Base-by-base conservation (phyloP, 2,797 vertebrate genomes). In the Chloroceryle amazona region DNA sequence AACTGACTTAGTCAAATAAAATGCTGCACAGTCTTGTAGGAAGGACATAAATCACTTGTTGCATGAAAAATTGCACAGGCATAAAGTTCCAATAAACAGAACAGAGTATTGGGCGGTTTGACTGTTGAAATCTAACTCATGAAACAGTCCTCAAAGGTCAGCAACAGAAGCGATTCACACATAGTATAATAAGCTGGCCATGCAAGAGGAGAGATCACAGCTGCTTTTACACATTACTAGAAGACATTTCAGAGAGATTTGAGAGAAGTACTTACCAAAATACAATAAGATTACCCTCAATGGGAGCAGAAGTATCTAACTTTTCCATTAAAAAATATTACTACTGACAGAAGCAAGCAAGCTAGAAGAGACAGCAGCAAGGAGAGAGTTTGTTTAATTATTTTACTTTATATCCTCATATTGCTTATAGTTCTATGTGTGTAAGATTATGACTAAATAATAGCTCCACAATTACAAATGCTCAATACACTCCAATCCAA, bases 251-350 rank as follows among this genome's bases (percentile, higher is more conserved):
- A 41, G 35, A 70, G 29, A 83, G 9, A 46, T 21, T 28, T 89
- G n/a, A 7, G 19, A 52, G 14, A 86, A 57, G 1, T 20, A 54
- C 62, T 76, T 63, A 62, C 5, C 6, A 68, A 93, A 92, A 46
- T 19, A 57, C 16, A 11, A 6, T 16, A 37, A 35, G 1, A 3
- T 10, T 73, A 11, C 44, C 13, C 5, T 55, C 0, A 0, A 13
- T 7, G 2, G 33, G 46, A 65, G 7, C 2, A 17, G 6, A 90
- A 62, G 21, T 14, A 75, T 15, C 6, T 22, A 84, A 17, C 3
- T 46, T 6, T 61, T 35, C 4, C 26, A 58, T 80, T 19, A 39
- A 23, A 81, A 72, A 23, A 3, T 0, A 13, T 61, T 35, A 25
- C 2, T 18, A 20, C 11, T 52, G 41, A 26, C 3, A 54, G 26